A percentile compares a stretch with the other conserved stretches of the same genome.
phyloP scores from a whole-genome alignment of 2,113 vertebrate species.

The Halichoeres trimaculatus region DNA sequence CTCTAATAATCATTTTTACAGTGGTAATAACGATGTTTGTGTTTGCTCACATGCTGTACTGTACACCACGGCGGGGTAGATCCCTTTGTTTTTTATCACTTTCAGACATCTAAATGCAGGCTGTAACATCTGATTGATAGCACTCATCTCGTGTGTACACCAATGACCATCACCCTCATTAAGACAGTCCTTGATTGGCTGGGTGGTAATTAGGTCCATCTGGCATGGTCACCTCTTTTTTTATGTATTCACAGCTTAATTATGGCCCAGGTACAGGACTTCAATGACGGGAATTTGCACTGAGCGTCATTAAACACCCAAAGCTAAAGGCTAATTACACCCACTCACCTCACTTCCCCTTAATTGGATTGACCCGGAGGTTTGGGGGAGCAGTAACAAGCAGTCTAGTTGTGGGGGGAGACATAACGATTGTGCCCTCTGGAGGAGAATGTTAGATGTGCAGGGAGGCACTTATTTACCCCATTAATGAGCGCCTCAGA shows the following conservation, averaged over 20 bases:
- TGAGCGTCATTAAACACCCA: constrained; percentile 84
- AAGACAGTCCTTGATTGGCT: constrained; percentile 81
- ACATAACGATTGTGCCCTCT: constrained; percentile 82
- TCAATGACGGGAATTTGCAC: constrained; percentile 81
- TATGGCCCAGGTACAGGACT: constrained; percentile 82
- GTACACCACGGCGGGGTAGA: constrained; percentile 25
- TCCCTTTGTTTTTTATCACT: constrained; percentile 59
- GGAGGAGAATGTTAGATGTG: constrained; percentile 81
- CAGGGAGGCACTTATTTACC: constrained; percentile 85
- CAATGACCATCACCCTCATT: constrained; percentile 82
- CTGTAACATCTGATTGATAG: constrained; percentile 79
- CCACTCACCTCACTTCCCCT: constrained; percentile 82
- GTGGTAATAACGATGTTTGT: constrained; percentile 16
- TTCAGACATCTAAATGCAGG: constrained; percentile 36
- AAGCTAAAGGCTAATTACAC: constrained; percentile 87
- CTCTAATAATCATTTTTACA: constrained; percentile 2
- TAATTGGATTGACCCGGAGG: constrained; percentile 89
- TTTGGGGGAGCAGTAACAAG: constrained; percentile 84
- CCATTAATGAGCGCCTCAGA: constrained; percentile 82
- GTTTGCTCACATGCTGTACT: not conserved
- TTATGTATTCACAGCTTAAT: constrained; percentile 82
- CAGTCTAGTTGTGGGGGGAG: constrained; percentile 75
- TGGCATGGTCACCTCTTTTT: constrained; percentile 78
- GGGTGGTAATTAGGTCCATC: constrained; percentile 84
- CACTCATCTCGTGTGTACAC: constrained; percentile 66